phyloP scores from a whole-genome alignment of 2,888 invertebrate genomes.

The Epinotia nisella region DNA sequence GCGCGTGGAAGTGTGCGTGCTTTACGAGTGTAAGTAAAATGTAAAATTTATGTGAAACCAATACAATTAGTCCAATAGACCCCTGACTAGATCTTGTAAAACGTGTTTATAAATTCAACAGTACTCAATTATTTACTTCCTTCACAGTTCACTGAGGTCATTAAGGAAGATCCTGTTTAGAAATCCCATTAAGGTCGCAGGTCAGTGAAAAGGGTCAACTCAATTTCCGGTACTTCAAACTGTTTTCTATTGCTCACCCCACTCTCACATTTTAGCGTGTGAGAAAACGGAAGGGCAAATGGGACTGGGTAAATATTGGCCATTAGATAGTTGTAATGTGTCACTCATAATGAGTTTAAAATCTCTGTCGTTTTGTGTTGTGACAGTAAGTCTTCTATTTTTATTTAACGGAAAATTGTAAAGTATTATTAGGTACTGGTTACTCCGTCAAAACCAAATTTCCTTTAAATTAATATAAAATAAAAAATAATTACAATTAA shows the following conservation, averaged over 20 bases:
- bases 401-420: background rate
- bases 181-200: slow-evolving; percentile 44
- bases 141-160: slow-evolving; percentile 27
- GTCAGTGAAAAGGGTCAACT: slow-evolving; percentile 68
- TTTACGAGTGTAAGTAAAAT: background rate
- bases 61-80: background rate
- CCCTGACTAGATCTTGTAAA: background rate
- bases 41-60: no score
- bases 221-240: slow-evolving; percentile 64
- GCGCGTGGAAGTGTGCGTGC: no score
- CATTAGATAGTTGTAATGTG: slow-evolving; percentile 62
- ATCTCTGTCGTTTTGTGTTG: slow-evolving; percentile 1
- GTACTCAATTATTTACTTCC: slow-evolving; percentile 24
- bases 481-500: no score
- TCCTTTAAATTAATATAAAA: no score
- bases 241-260: slow-evolving; percentile 51
- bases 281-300: slow-evolving; percentile 47
- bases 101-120: slow-evolving; percentile 12
- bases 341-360: slow-evolving; percentile 25
- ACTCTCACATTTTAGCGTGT: slow-evolving; percentile 46
- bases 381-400: background rate
- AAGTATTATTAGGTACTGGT: background rate
- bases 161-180: slow-evolving; percentile 38
- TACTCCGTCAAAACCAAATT: no score
- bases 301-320: slow-evolving; percentile 54